Percentiles rank a stretch among this genome's conserved stretches.
These are phyloP conservation scores for Dasysyrphus tricinctus DNA, from an alignment of 2,888 invertebrate species.

Conservation along the genomic window DNA sequence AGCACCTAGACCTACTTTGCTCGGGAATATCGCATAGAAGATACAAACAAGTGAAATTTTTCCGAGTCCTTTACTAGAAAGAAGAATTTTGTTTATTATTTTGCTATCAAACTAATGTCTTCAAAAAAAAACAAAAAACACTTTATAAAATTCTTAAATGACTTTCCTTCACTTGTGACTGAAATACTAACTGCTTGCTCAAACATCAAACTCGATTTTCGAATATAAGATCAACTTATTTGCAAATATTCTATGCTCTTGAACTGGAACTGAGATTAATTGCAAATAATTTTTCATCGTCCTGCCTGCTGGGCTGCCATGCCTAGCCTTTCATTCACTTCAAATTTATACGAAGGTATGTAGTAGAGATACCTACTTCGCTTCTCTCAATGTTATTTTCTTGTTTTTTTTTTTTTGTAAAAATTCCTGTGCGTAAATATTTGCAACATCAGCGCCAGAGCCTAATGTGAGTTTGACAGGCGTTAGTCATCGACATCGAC, in stretches of 20 bases:
- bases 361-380: no score
- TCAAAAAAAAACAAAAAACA: no score
- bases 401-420: slow-evolving; percentile 3
- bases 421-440: slow-evolving; percentile 59
- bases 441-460: slow-evolving; percentile 56
- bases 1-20: no score
- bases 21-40: no score
- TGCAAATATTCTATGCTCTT: neutral
- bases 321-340: neutral
- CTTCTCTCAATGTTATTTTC: neutral
- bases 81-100: no score
- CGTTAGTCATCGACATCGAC: slow-evolving; percentile 49
- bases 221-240: neutral
- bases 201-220: no score
- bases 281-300: slow-evolving; percentile 71
- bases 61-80: no score
- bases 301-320: neutral
- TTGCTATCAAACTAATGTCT: no score
- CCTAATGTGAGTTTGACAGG: slow-evolving; percentile 62
- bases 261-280: slow-evolving; percentile 60
- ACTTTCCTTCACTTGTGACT: no score
- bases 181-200: no score
- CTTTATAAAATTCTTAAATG: no score
- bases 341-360: neutral
- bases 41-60: no score